Evolutionary conservation across 2,888 invertebrate species (phyloP), one percentile per base, ranked within the genome.

Genomic region (Aphidius colemani): DNA sequence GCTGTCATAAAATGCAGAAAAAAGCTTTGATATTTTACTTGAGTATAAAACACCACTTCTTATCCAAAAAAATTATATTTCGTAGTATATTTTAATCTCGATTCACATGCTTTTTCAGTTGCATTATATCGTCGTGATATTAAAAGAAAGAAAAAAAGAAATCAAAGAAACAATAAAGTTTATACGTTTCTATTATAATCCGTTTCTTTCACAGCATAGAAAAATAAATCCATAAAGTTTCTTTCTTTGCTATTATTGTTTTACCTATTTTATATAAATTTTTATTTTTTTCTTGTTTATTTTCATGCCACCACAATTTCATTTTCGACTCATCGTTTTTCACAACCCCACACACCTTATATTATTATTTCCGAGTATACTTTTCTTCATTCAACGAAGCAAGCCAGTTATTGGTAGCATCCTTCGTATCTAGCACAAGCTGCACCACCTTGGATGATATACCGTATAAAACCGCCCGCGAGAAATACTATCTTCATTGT

Each of bases 401-500:
- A 56, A 62, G 65, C 53, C 67, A 64, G 72, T 75, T 76, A 75
- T 75, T 73, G 75, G 72, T 72, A 69, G 69, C 70, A 67, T 66
- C 67, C n/a, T 13, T 30, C 8, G 48, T 48, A 48, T 48, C 48
- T 10, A 0, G 46, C 48, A 48, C 48, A 64, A 60, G 57, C 65
- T 59, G 59, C 58, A 59, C 49, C 62, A 55, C 13, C 13, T 18
- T 64, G 67, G 67, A 71, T 76, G 76, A 78, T 77, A 74, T 74
- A 78, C 66, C 75, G 72, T 72, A 71, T 72, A 74, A 74, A 77
- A 75, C 76, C 75, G 74, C 74, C 71, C 30, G 30, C 72, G 74
- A 77, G 75, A 77, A 77, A 79, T 78, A 75, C 75, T 76, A 76
- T 77, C 78, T 79, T 78, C 78, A 77, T 78, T 78, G 78, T 79